Evolutionary conservation across 2,113 vertebrate genomes (phyloP).

Genomic region (Myanophis thanlyinensis): DNA sequence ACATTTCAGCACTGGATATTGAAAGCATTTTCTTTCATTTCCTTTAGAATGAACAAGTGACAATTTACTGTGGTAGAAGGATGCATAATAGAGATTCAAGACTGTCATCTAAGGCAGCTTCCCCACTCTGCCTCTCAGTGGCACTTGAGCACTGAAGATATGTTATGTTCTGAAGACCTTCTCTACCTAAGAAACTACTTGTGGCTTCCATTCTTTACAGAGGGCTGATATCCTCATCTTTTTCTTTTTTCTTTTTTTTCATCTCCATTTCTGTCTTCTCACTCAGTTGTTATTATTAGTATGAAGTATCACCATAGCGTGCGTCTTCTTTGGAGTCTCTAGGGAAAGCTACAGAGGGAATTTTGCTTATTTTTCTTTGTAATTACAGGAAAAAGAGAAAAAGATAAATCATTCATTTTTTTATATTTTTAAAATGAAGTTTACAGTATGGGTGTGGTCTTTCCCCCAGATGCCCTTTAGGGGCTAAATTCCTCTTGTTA

Average conservation of each 20-base stretch:
- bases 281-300: not conserved
- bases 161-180: not conserved
- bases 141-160: not conserved
- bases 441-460: not conserved
- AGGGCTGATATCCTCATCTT: not conserved
- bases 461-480: not conserved
- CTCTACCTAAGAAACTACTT: not conserved
- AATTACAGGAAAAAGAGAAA: not conserved
- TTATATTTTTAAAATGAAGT: not conserved
- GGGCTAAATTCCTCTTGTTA: not conserved
- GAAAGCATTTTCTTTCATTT: not conserved
- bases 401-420: not conserved
- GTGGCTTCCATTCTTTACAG: not conserved
- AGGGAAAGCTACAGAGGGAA: not conserved
- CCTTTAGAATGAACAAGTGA: not conserved
- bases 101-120: not conserved
- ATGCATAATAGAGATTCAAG: not conserved
- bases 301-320: not conserved
- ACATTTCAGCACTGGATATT: not conserved
- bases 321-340: not conserved
- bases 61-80: not conserved
- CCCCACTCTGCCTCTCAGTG: not conserved
- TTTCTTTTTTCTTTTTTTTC: not conserved
- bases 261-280: not conserved
- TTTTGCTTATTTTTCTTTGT: not conserved